phyloP scores from a whole-genome alignment of 2,797 vertebrate species.

The Melanotaenia nigrans region DNA sequence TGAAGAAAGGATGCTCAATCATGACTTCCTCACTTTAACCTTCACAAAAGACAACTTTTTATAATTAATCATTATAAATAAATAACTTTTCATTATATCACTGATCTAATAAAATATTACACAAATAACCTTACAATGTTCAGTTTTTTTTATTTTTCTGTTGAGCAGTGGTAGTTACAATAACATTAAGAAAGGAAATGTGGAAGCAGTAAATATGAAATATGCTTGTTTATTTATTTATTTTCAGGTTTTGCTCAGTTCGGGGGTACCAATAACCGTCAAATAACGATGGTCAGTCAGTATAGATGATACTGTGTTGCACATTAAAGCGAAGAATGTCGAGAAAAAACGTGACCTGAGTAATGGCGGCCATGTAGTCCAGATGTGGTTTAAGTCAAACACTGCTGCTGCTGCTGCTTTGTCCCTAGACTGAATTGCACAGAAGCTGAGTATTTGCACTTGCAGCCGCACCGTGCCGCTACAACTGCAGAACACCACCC shows the following conservation, averaged over 20 bases:
- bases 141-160: neutral
- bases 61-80: too few relatives aligned
- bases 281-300: neutral
- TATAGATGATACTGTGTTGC: neutral
- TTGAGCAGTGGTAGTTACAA: neutral
- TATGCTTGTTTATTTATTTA: neutral
- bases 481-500: slow-evolving; percentile 28
- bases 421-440: slow-evolving; percentile 7
- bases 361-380: neutral
- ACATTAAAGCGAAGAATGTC: neutral
- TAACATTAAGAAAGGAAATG: neutral
- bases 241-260: neutral
- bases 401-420: neutral
- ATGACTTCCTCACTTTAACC: neutral
- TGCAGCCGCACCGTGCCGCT: slow-evolving; percentile 67
- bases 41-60: neutral
- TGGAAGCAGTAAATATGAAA: neutral
- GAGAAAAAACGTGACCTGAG: neutral
- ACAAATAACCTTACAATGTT: neutral
- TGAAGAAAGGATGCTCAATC: neutral
- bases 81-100: neutral
- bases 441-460: slow-evolving; percentile 24
- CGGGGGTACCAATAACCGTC: too few relatives aligned
- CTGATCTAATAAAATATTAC: neutral
- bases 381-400: too few relatives aligned